A percentile compares a stretch with the other conserved stretches of the same genome.
Conservation (phyloP, 1,140 invertebrate genomes). For the Bradynema listronoti region DNA sequence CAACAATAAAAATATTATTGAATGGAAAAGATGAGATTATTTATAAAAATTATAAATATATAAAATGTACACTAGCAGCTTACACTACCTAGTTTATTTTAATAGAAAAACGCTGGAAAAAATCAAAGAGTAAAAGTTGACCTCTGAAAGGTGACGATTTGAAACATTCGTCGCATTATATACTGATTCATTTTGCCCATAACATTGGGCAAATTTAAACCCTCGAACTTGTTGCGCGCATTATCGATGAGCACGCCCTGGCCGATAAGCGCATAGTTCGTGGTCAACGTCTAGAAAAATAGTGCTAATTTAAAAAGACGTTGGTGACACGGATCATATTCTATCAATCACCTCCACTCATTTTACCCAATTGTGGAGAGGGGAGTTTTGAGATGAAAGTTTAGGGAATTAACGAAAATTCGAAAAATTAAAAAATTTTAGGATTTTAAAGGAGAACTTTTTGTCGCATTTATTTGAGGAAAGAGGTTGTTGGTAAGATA, state of each 20-base stretch:
- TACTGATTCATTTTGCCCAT: slow-evolving; percentile 27
- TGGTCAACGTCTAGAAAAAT: too few relatives aligned
- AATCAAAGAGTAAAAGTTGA: neutral
- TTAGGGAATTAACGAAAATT: neutral
- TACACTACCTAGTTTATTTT: neutral
- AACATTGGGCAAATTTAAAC: slow-evolving; percentile 9
- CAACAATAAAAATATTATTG: too few relatives aligned
- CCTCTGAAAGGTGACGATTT: slow-evolving; percentile 12
- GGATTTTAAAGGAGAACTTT: neutral
- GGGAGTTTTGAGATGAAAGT: too few relatives aligned
- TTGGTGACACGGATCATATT: too few relatives aligned
- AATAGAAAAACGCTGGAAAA: neutral
- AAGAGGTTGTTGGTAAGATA: too few relatives aligned
- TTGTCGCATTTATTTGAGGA: too few relatives aligned
- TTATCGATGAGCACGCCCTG: slow-evolving; percentile 26
- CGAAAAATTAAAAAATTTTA: neutral
- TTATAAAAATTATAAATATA: neutral
- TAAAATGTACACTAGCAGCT: neutral
- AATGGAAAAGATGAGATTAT: too few relatives aligned
- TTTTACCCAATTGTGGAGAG: too few relatives aligned
- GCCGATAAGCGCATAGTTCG: slow-evolving; percentile 13
- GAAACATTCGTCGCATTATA: slow-evolving; percentile 18
- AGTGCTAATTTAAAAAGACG: too few relatives aligned
- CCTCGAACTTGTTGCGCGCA: slow-evolving; percentile 16
- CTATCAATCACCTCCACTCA: too few relatives aligned